These are phyloP conservation scores for Brienomyrus longianalis DNA, from an alignment of 2,113 vertebrate species.

Conservation along the genomic window DNA sequence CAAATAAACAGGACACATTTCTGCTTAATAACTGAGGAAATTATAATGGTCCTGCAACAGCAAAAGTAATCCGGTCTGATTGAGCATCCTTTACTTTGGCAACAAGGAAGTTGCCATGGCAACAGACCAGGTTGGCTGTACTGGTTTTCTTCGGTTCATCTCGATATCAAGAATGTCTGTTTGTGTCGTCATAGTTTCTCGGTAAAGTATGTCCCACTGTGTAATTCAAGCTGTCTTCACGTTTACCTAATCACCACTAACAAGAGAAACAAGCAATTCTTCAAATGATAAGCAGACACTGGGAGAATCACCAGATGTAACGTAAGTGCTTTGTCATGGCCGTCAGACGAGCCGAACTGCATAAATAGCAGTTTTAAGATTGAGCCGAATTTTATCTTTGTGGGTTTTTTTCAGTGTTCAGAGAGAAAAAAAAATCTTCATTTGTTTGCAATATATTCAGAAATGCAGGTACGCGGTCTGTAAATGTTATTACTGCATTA, in stretches of 20 bases:
- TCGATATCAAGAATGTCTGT: slow-evolving; percentile 41
- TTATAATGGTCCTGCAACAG: background rate
- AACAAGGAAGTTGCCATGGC: slow-evolving; percentile 55
- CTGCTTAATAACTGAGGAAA: background rate
- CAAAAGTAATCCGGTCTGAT: background rate
- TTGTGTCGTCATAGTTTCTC: slow-evolving; percentile 33
- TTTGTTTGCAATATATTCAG: background rate
- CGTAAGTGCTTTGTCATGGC: background rate
- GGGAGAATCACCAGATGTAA: background rate
- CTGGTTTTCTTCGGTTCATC: slow-evolving; percentile 23
- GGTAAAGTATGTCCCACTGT: slow-evolving; percentile 4
- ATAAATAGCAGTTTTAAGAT: background rate
- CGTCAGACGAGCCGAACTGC: background rate
- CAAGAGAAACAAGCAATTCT: slow-evolving; percentile 28
- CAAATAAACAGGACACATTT: background rate
- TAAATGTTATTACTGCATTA: background rate
- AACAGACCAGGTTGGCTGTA: slow-evolving; percentile 40
- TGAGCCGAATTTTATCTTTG: background rate
- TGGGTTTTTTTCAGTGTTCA: background rate
- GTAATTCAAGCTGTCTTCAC: slow-evolving; percentile 35
- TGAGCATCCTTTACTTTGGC: slow-evolving; percentile 16
- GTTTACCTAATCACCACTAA: slow-evolving; percentile 33
- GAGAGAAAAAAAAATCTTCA: background rate
- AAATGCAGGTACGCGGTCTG: background rate
- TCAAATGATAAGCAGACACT: slow-evolving; percentile 11